Conservation (phyloP, 1,140 invertebrate species). For the Leptinotarsa lineolata region DNA sequence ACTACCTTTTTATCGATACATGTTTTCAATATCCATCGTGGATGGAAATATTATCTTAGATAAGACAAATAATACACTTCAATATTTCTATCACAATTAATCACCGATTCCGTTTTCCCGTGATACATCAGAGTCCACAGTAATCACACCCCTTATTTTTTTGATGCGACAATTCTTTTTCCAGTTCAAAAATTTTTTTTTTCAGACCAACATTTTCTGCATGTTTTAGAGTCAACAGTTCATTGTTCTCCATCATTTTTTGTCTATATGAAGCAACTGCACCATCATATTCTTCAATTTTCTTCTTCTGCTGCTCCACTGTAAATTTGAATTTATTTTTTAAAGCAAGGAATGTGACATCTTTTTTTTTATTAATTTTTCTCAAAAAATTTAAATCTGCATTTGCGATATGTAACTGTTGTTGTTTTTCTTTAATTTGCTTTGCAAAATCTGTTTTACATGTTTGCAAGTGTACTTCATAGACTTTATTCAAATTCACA, state of each 20-base stretch:
- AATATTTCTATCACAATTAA: too few relatives aligned
- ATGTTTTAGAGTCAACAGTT: background rate
- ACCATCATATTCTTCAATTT: background rate
- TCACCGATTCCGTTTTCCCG: too few relatives aligned
- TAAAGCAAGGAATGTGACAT: background rate
- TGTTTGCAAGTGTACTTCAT: background rate
- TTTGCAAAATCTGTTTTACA: background rate
- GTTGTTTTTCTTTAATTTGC: background rate
- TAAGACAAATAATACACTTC: too few relatives aligned
- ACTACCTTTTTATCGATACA: too few relatives aligned
- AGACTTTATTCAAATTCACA: background rate
- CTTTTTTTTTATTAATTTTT: background rate
- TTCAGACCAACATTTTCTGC: background rate
- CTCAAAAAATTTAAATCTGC: background rate
- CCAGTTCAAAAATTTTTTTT: background rate
- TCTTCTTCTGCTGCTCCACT: background rate
- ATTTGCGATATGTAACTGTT: background rate
- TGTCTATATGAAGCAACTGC: background rate
- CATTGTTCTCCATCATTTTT: background rate
- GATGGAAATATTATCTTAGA: too few relatives aligned
- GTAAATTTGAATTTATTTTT: background rate
- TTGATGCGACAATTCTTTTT: background rate
- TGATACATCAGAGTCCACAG: background rate
- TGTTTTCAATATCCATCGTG: too few relatives aligned
- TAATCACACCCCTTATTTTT: background rate